These are phyloP conservation scores for Harpagoxenus sublaevis DNA, from an alignment of 2,888 invertebrate species.

Conservation along the genomic window DNA sequence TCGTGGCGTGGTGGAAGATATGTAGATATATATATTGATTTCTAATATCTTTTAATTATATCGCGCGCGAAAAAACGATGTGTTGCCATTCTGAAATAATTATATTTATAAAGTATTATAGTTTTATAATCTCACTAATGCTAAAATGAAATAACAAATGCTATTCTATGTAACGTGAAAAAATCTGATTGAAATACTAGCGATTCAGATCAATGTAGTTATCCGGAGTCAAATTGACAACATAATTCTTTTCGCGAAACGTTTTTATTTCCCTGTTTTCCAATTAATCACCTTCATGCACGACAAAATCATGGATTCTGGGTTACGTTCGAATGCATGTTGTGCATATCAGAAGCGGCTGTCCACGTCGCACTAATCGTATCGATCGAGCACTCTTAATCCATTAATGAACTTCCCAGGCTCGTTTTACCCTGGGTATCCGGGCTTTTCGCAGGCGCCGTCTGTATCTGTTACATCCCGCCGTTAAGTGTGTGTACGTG, in stretches of 20 bases:
- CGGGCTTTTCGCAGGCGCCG: conserved; percentile 73
- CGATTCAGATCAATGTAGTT: conserved; percentile 17
- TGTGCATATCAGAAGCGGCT: conserved; percentile 63
- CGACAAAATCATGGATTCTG: conserved; percentile 66
- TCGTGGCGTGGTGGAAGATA: not conserved
- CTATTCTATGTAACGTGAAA: conserved; percentile 1
- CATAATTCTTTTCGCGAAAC: conserved; percentile 46
- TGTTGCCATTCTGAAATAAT: not conserved
- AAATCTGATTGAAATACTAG: conserved; percentile 1
- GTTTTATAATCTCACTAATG: not conserved
- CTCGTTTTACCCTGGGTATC: conserved; percentile 76
- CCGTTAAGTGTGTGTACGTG: conserved; percentile 48
- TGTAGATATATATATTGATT: not conserved
- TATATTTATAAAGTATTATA: not conserved
- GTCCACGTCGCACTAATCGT: conserved; percentile 76
- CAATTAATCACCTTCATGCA: conserved; percentile 50
- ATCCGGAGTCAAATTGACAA: conserved; percentile 44
- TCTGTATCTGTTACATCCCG: conserved; percentile 68
- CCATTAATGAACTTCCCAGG: conserved; percentile 82
- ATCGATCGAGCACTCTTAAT: conserved; percentile 82
- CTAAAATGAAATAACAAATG: not conserved
- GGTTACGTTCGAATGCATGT: conserved; percentile 73
- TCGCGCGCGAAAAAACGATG: not conserved
- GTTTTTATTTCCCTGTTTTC: conserved; percentile 47
- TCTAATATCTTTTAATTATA: not conserved